phyloP scores from a whole-genome alignment of 2,888 invertebrate species.

The Tetragonisca angustula region DNA sequence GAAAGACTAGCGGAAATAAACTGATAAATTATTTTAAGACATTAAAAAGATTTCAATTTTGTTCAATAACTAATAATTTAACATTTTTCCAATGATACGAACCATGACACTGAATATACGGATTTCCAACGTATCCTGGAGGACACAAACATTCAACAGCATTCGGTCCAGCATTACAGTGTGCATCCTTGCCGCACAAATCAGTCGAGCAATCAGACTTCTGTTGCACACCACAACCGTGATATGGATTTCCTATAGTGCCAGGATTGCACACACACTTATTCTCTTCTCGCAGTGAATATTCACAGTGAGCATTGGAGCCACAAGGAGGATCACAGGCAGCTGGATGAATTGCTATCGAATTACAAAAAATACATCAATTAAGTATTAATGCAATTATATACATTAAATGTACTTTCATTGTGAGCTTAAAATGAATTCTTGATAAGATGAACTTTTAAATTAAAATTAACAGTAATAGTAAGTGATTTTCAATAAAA shows the following conservation, averaged over 20 bases:
- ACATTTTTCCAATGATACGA: constrained; percentile 41
- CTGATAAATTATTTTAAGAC: too few species aligned
- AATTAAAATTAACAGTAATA: too few species aligned
- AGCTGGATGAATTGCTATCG: constrained; percentile 90
- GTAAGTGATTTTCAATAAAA: too few species aligned
- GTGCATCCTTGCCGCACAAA: constrained; percentile 91
- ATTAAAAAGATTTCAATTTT: too few species aligned
- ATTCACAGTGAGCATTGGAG: constrained; percentile 94
- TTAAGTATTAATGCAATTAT: not conserved
- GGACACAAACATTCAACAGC: constrained; percentile 93
- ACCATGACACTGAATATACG: constrained; percentile 93
- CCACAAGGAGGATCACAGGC: constrained; percentile 92
- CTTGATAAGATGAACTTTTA: too few species aligned
- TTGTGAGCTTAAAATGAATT: too few species aligned
- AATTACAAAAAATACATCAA: not conserved
- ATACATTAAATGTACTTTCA: too few species aligned
- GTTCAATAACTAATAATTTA: too few species aligned
- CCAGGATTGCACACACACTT: constrained; percentile 94
- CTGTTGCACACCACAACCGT: constrained; percentile 90
- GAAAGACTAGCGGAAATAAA: too few species aligned
- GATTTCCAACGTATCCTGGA: constrained; percentile 93
- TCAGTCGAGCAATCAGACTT: constrained; percentile 90
- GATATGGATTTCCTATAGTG: constrained; percentile 94
- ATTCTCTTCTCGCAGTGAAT: constrained; percentile 88
- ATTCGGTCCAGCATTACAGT: constrained; percentile 90